These are phyloP conservation scores for Apamea crenata DNA, from an alignment of 2,888 invertebrate species.

Conservation along the genomic window DNA sequence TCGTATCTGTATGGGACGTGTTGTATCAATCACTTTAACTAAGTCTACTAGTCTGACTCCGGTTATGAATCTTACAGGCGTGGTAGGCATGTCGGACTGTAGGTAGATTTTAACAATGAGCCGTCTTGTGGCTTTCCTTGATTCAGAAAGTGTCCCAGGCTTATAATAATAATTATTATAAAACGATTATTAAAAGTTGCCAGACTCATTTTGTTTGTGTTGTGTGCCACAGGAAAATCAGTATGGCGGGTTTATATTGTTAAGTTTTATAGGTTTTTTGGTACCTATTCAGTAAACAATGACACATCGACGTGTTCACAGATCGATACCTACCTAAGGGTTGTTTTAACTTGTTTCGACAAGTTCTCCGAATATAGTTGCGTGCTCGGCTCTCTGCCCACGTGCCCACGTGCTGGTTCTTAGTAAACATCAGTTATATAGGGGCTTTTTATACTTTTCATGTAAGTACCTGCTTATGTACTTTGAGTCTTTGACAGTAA, in stretches of 20 bases:
- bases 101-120: not conserved
- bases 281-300: not conserved
- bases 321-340: constrained; percentile 13
- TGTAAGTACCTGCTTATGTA: not conserved
- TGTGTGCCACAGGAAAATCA: not conserved
- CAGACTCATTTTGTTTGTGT: not conserved
- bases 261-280: not conserved
- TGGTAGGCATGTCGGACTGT: not conserved
- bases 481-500: not conserved
- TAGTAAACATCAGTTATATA: not conserved
- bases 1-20: not conserved
- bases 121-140: not conserved
- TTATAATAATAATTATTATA: not conserved
- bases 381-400: not conserved
- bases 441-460: not conserved
- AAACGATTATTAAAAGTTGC: not conserved
- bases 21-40: not conserved
- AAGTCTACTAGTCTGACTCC: not conserved
- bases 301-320: constrained; percentile 17
- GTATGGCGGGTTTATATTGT: not conserved
- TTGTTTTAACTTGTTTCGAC: constrained; percentile 10
- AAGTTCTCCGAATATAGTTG: constrained; percentile 24
- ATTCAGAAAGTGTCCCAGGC: not conserved
- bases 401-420: not conserved
- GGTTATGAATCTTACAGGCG: not conserved